Evolutionary conservation across 2,113 vertebrate species (phyloP), one percentile per base, ranked within the genome.

Genomic region (Naja naja): DNA sequence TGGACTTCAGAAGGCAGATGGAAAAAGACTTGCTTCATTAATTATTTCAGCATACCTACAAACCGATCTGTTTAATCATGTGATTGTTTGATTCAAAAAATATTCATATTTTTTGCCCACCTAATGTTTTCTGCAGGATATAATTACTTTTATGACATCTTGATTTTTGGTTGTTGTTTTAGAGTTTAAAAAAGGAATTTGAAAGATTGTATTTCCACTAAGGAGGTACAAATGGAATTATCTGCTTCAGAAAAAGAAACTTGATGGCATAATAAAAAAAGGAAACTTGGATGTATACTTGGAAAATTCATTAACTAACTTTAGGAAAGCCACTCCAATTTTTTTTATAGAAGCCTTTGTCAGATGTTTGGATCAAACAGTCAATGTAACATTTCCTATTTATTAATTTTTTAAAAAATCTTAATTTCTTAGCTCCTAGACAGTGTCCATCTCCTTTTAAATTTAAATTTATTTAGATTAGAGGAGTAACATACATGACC

Each of bases 361-460:
- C 96, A 96, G 93, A 95, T 94, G 20, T 95, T 96, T 95, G 49
- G 49, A 93, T 93, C 87, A 94, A 94, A 95, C 56, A 91, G n/a
- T 88, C 18, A 90, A 92, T 95, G 23, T 81, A 87, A 93, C 74
- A 30, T 94, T 96, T 94, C 60, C 25, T 94, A 88, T 96, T 0
- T 0, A 92, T 96, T 90, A 90, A 54, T 39, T 91, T 34, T 9
- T 25, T 9, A 58, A 14, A 56, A 90, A 56, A 93, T 92, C 69
- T 94, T 94, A 34, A 23, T 39, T 95, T 96, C 53, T 69, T 93
- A 94, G 89, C 86, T 91, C 93, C 58, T 96, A 89, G 91, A 92
- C 56, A 12, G 3, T 81, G 88, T 47, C 25, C 88, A 47, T 0
- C 0, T 0, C 9, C 93, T 87, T 93, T 94, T n/a, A 91, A 23